Evolutionary conservation across 1,140 invertebrate genomes (phyloP).

Genomic region (Polypedilum vanderplanki): DNA sequence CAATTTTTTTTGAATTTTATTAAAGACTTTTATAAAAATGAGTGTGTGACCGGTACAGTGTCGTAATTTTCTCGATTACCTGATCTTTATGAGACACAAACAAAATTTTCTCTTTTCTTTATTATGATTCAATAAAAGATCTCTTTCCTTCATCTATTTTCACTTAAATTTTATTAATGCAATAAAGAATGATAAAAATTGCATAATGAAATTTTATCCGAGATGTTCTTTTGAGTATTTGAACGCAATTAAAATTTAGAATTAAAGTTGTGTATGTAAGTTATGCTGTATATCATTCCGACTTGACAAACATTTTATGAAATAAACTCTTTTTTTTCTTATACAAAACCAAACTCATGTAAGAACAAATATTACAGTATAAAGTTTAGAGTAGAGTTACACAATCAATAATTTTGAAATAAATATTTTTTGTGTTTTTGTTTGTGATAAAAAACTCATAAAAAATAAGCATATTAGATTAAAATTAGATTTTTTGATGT

Average conservation of each 20-base stretch:
- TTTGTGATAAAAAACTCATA: too few relatives aligned
- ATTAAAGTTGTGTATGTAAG: too few relatives aligned
- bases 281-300: too few relatives aligned
- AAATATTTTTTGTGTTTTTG: too few relatives aligned
- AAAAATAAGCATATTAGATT: too few relatives aligned
- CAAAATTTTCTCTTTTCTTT: neutral
- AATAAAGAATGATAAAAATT: conserved; percentile 1
- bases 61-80: neutral
- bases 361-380: too few relatives aligned
- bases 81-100: neutral
- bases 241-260: neutral
- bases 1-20: neutral
- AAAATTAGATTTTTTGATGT: too few relatives aligned
- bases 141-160: conserved; percentile 23
- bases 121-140: neutral
- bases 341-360: too few relatives aligned
- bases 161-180: conserved; percentile 27
- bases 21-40: neutral
- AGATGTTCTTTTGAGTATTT: conserved; percentile 26
- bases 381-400: too few relatives aligned
- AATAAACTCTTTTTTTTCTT: too few relatives aligned
- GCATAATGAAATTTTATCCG: neutral
- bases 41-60: neutral
- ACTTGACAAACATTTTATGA: too few relatives aligned
- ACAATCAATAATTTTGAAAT: too few relatives aligned